A percentile compares a stretch with the other conserved stretches of the same genome.
These are phyloP conservation scores for Vollenhovia emeryi DNA, from an alignment of 1,140 invertebrate species.

Conservation along the genomic window DNA sequence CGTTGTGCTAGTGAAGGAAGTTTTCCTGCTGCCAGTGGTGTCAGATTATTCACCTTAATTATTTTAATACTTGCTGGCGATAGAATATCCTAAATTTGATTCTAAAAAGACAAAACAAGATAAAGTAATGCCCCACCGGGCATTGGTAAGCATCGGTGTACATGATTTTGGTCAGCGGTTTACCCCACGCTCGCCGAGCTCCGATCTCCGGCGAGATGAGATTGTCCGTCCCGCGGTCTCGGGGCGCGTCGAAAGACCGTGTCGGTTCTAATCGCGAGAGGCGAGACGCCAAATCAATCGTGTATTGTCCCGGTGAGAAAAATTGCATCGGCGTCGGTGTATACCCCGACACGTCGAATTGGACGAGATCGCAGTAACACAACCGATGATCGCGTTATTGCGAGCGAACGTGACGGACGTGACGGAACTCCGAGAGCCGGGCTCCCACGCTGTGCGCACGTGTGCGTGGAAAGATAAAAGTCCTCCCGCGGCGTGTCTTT, in stretches of 20 bases:
- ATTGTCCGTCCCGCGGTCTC: neutral
- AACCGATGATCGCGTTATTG: constrained; percentile 13
- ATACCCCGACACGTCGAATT: neutral
- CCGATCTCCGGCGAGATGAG: neutral
- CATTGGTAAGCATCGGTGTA: too few relatives aligned
- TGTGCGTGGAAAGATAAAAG: neutral
- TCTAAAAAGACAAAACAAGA: too few relatives aligned
- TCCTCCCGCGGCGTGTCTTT: neutral
- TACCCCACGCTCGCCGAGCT: neutral
- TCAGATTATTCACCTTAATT: too few relatives aligned
- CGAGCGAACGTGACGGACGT: constrained; percentile 14
- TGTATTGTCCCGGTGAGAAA: neutral
- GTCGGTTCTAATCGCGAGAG: neutral
- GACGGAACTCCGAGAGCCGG: constrained; percentile 8
- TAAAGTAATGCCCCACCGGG: too few relatives aligned
- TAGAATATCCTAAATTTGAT: too few relatives aligned
- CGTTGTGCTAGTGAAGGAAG: too few relatives aligned
- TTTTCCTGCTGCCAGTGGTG: too few relatives aligned
- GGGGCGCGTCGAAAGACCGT: neutral
- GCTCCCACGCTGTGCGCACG: neutral
- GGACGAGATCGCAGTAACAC: neutral
- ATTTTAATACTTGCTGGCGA: too few relatives aligned
- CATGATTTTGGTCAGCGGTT: too few relatives aligned
- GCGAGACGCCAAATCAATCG: neutral
- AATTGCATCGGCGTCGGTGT: neutral